Conservation (phyloP, 2,797 vertebrate species). For the Vespertilio murinus region DNA sequence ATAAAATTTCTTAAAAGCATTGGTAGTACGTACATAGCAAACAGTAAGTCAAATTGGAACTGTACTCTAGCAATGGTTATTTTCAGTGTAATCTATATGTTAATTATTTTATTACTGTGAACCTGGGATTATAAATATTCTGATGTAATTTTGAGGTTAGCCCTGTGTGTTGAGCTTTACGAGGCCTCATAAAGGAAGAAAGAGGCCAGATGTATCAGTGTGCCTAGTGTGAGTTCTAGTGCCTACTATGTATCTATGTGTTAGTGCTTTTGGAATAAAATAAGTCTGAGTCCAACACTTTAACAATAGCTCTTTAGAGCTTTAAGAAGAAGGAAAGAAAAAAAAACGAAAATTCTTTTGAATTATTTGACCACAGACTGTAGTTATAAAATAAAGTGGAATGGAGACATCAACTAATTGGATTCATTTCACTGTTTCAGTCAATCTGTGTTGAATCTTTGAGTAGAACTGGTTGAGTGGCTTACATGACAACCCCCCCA, state of each 20-base stretch:
- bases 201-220: not conserved
- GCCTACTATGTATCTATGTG: not conserved
- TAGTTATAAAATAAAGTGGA: slow-evolving; percentile 44
- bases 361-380: slow-evolving; percentile 16
- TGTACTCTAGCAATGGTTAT: not conserved
- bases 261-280: not conserved
- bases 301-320: not conserved
- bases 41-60: not conserved
- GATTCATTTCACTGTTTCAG: slow-evolving; percentile 13
- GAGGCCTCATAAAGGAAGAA: slow-evolving; percentile 28
- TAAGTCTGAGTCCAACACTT: not conserved
- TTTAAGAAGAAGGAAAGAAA: slow-evolving; percentile 26
- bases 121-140: not conserved
- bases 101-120: slow-evolving; percentile 44
- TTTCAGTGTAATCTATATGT: slow-evolving; percentile 17
- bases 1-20: not conserved
- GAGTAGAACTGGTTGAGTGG: slow-evolving; percentile 58
- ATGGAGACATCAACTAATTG: slow-evolving; percentile 27
- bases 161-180: not conserved
- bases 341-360: slow-evolving; percentile 52
- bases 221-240: not conserved
- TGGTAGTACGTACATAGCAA: not conserved
- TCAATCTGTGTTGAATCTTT: slow-evolving; percentile 54
- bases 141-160: slow-evolving; percentile 40
- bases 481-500: slow-evolving; percentile 53